A percentile compares a stretch with the other conserved stretches of the same genome.
Evolutionary conservation across 2,888 invertebrate species (phyloP).

Genomic region (Agonopterix subpropinquella): DNA sequence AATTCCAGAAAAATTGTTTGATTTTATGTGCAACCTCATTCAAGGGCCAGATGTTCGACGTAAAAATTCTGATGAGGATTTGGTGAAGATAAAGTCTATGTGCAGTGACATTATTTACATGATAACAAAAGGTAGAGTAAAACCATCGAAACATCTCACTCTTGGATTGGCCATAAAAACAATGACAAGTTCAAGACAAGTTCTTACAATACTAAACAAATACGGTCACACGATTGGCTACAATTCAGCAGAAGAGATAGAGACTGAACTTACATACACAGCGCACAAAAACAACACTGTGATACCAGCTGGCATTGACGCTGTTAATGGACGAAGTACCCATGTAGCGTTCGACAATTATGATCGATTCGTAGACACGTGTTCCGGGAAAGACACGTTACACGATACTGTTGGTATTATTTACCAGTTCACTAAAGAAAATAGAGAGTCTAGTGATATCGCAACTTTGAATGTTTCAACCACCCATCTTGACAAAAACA

Average conservation of each 20-base stretch:
- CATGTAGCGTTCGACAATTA: constrained; percentile 20
- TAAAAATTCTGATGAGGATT: too few species aligned
- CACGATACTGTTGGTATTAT: constrained; percentile 11
- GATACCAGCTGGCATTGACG: constrained; percentile 6
- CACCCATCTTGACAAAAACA: too few species aligned
- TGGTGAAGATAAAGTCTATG: neutral
- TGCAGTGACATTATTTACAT: neutral
- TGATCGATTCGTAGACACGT: constrained; percentile 29
- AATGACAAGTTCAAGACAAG: constrained; percentile 5
- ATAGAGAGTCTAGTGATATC: too few species aligned
- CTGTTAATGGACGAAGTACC: constrained; percentile 11
- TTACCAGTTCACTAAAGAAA: neutral
- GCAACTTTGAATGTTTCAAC: too few species aligned
- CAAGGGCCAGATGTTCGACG: too few species aligned
- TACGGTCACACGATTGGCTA: constrained; percentile 11
- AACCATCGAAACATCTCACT: neutral
- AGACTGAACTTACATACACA: constrained; percentile 3
- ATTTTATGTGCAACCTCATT: too few species aligned
- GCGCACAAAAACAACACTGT: neutral
- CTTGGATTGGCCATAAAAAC: neutral
- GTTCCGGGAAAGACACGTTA: constrained; percentile 29
- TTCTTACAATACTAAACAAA: constrained; percentile 8
- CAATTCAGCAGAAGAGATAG: constrained; percentile 5
- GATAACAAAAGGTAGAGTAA: neutral
- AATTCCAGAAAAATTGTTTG: too few species aligned